These are phyloP conservation scores for Lithophane socia DNA, from an alignment of 2,888 invertebrate species.

Conservation along the genomic window DNA sequence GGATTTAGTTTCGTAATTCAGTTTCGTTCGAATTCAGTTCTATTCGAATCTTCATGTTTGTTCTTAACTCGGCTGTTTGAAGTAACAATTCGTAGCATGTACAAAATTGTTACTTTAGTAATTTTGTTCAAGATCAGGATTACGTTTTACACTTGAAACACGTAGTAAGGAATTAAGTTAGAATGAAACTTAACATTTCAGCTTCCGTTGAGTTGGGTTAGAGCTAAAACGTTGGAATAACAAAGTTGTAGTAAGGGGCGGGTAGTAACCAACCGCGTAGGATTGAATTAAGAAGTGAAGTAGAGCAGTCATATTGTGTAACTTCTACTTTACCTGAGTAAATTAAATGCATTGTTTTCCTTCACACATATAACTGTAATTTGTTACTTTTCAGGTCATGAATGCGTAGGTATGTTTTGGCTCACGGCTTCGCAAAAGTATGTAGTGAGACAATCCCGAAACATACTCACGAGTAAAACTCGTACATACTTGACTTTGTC, in stretches of 20 bases:
- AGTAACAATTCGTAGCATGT: slow-evolving; percentile 35
- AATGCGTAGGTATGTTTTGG: slow-evolving; percentile 5
- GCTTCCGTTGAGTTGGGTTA: slow-evolving; percentile 47
- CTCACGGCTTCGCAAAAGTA: slow-evolving; percentile 3
- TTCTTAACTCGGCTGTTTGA: slow-evolving; percentile 34
- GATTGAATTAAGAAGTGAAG: slow-evolving; percentile 35
- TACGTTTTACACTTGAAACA: slow-evolving; percentile 42
- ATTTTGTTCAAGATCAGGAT: slow-evolving; percentile 61
- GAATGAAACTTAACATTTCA: slow-evolving; percentile 64
- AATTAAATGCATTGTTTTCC: slow-evolving; percentile 11
- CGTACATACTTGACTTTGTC: slow-evolving; percentile 17
- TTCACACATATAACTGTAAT: background rate
- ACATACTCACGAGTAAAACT: slow-evolving; percentile 15
- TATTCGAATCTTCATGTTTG: slow-evolving; percentile 50
- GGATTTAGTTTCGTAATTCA: slow-evolving; percentile 50
- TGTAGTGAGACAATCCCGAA: slow-evolving; percentile 4
- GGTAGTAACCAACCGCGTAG: slow-evolving; percentile 18
- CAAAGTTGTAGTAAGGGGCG: slow-evolving; percentile 35
- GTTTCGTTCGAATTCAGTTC: slow-evolving; percentile 19
- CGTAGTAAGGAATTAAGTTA: slow-evolving; percentile 54
- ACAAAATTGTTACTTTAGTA: slow-evolving; percentile 41
- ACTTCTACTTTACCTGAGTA: background rate
- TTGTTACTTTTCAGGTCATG: background rate
- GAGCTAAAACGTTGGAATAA: slow-evolving; percentile 47
- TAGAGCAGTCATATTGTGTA: slow-evolving; percentile 18